Base-by-base conservation (phyloP, 2,888 invertebrate genomes). In the Pristionchus fissidentatus region DNA sequence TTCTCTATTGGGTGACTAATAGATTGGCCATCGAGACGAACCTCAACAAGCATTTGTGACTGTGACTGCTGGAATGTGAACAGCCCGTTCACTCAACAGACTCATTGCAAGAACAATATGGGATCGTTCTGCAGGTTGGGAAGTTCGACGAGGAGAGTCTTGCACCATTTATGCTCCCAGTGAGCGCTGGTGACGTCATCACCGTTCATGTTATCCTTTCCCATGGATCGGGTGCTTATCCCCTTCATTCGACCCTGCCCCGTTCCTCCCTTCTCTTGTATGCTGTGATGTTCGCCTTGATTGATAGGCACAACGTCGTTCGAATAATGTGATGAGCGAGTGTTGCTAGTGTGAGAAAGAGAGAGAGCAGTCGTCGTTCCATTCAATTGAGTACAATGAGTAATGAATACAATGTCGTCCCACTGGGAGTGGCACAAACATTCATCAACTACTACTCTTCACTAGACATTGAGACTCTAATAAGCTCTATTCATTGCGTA, bases 1-100 rank as follows among this genome's bases (percentile, higher is more conserved):
- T 70, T 70, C n/a, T 70, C 70, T 38, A 70, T 70, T 26, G 70
- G 70, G 41, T 70, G 70, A 70, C 70, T 70, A 70, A 70, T 70
- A 70, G 70, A 41, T 70, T 70, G 70, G 70, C 38, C 43, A 41
- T 41, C 8, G 70, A 35, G 41, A 32, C 70, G 38, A 70, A 70
- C 70, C 70, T 41, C 4, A 70, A 70, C 41, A 26, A n/a, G n/a
- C n/a, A n/a, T n/a, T n/a, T 8, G 29, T 70, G 22, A n/a, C 41
- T 41, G n/a, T 70, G 70, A 41, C 43, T 70, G 70, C 32, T 38
- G 26, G 38, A n/a, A 38, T 19, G 38, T 41, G n/a, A 29, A 32
- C 60, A 41, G 41, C n/a, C 41, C 38, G 70, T 70, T 70, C 70
- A n/a, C 70, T 70, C 70, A 35, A 70, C n/a, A 41, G 38, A 70